A percentile compares a stretch with the other conserved stretches of the same genome.
Evolutionary conservation across 2,797 vertebrate species (phyloP).

Genomic region (Microctenopoma lineatum): DNA sequence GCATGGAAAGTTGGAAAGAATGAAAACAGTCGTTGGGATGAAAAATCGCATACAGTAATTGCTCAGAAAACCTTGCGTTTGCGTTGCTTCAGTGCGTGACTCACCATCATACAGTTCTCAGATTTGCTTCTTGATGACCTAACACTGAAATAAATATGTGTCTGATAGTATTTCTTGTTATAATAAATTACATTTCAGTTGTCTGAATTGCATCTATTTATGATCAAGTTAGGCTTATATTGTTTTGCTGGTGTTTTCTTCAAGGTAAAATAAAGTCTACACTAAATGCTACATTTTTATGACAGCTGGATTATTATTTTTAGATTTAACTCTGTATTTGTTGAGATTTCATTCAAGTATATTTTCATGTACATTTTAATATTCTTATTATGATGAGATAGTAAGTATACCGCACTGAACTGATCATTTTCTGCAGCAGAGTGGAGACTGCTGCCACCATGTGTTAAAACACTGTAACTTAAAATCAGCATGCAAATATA

Average conservation of each 20-base stretch:
- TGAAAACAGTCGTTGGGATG: not conserved
- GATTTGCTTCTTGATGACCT: conserved; percentile 1
- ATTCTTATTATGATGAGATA: not conserved
- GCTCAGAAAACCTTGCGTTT: conserved; percentile 4
- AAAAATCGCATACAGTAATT: not conserved
- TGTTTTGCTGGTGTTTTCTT: not conserved
- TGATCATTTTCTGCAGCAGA: not conserved
- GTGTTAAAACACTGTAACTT: conserved; percentile 17
- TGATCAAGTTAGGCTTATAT: not conserved
- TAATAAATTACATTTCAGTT: not conserved
- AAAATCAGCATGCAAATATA: too few species aligned
- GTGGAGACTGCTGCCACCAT: conserved; percentile 46
- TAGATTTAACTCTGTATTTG: not conserved
- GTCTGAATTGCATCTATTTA: not conserved
- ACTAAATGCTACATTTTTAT: not conserved
- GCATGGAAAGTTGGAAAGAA: not conserved
- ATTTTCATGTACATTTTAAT: not conserved
- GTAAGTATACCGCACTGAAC: not conserved
- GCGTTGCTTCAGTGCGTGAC: not conserved
- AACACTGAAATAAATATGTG: conserved; percentile 4
- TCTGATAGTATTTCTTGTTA: not conserved
- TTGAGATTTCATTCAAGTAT: not conserved
- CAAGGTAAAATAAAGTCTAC: not conserved
- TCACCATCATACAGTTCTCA: conserved; percentile 8
- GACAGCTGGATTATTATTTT: not conserved